Evolutionary conservation across 2,888 invertebrate species (phyloP), one percentile per base, ranked within the genome.

Genomic region (Amorpha juglandis): DNA sequence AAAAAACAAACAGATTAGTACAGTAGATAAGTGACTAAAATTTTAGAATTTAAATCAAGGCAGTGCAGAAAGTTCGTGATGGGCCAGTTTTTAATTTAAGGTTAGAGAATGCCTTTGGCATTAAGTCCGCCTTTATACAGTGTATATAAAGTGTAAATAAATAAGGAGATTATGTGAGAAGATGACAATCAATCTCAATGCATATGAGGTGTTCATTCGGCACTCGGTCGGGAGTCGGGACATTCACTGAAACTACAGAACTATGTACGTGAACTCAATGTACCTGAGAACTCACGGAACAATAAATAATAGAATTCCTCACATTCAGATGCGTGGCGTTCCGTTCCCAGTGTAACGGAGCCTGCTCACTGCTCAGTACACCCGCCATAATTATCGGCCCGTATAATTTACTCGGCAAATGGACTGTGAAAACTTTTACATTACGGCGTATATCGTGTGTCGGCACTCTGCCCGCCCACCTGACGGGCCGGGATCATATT

Each of bases 401-500:
- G 58, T 58, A 42, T 58, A 58, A 58, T 58, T 38, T 38, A 58
- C 58, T 58, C 58, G 58, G 12, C 58, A 58, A 58, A 58, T 58
- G 42, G 58, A 58, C 38, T 58, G 58, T 58, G 58, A 58, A 58
- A 58, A 58, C 64, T 64, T 52, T 45, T 47, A 55, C 52, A 47
- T 55, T 45, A 45, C 47, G 52, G 38, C 14, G 64, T 19, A 19
- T 50, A 50, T 33, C 63, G 47, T 27, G 47, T 27, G 64, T 27
- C 42, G 27, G 53, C 45, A 12, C 16, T 38, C 42, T 45, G 6
- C 53, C 14, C 63, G 42, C 33, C 33, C 63, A 16, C 33, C 50
- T 19, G 35, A 35, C 19, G 63, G 63, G 12, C 47, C 33, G 35
- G 33, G 63, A 53, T 53, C 69, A 66, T 70, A 70, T 70, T 70